phyloP scores from a whole-genome alignment of 2,888 invertebrate genomes.

The Hypsopygia costalis region DNA sequence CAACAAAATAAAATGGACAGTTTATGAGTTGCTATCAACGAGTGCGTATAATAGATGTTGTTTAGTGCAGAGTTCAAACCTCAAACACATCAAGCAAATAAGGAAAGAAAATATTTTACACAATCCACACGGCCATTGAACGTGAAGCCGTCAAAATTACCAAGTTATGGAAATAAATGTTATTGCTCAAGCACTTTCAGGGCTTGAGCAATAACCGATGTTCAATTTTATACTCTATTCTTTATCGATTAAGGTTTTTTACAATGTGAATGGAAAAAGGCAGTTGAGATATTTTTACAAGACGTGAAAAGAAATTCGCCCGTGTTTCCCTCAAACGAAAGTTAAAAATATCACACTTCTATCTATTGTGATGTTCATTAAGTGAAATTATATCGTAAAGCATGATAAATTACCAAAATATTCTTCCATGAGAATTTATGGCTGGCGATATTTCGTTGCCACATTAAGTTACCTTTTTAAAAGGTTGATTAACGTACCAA shows the following conservation, averaged over 20 bases:
- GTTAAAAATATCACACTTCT: constrained; percentile 15
- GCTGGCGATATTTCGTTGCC: constrained; percentile 26
- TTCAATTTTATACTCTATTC: neutral
- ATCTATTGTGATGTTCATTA: constrained; percentile 30
- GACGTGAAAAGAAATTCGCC: neutral
- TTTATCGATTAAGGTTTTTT: neutral
- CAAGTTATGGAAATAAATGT: constrained; percentile 6
- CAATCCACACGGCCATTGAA: constrained; percentile 2
- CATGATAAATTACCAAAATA: constrained; percentile 36
- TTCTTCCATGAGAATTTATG: constrained; percentile 28
- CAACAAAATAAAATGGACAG: no score
- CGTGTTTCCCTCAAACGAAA: constrained; percentile 16
- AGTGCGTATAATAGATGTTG: neutral
- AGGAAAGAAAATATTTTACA: neutral
- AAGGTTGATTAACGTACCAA: constrained; percentile 20
- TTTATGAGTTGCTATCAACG: neutral
- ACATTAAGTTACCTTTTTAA: constrained; percentile 17
- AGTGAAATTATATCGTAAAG: constrained; percentile 30
- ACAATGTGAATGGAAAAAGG: no score
- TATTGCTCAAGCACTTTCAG: neutral
- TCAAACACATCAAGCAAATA: neutral
- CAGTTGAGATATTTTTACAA: neutral
- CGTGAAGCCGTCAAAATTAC: constrained; percentile 3
- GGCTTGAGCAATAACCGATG: neutral
- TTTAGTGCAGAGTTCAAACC: neutral